Conservation (phyloP, 1,140 invertebrate species). For the Drosophila pseudoobscura region DNA sequence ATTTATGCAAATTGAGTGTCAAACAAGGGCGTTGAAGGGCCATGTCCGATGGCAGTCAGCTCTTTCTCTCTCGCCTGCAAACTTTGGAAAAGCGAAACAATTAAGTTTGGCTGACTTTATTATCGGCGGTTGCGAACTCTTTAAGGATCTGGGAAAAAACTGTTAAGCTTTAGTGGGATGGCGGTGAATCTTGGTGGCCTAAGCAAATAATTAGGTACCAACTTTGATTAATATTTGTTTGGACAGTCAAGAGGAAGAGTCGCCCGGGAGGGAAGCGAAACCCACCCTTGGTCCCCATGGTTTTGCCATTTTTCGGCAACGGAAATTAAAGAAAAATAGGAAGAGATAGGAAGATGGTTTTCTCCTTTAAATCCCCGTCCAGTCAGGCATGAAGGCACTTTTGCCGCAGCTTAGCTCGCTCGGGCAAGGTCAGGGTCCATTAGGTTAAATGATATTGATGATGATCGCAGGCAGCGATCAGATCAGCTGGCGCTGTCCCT, state of each 20-base stretch:
- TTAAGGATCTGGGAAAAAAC: slow-evolving; percentile 1
- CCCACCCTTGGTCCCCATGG: slow-evolving; percentile 27
- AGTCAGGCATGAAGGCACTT: slow-evolving; percentile 74
- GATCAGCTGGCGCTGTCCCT: slow-evolving; percentile 63
- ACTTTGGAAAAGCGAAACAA: not conserved
- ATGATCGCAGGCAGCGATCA: slow-evolving; percentile 37
- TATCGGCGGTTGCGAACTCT: not conserved
- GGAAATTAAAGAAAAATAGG: slow-evolving; percentile 59
- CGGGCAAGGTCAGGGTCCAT: slow-evolving; percentile 75
- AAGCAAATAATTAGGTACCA: slow-evolving; percentile 53
- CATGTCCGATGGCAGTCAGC: slow-evolving; percentile 18
- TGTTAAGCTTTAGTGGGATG: slow-evolving; percentile 5
- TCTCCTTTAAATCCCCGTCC: slow-evolving; percentile 16
- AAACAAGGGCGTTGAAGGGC: slow-evolving; percentile 24
- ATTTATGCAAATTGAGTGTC: slow-evolving; percentile 71
- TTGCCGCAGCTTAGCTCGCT: slow-evolving; percentile 77
- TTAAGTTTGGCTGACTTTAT: not conserved
- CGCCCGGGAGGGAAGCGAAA: slow-evolving; percentile 18
- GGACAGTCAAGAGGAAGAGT: slow-evolving; percentile 67
- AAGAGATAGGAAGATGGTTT: slow-evolving; percentile 6
- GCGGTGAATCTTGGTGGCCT: slow-evolving; percentile 25
- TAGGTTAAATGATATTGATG: slow-evolving; percentile 82
- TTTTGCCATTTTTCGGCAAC: slow-evolving; percentile 48
- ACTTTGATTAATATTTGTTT: slow-evolving; percentile 79
- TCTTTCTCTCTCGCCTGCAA: not conserved